Evolutionary conservation across 2,888 invertebrate species (phyloP).

Genomic region (Ectropis crepuscularia): DNA sequence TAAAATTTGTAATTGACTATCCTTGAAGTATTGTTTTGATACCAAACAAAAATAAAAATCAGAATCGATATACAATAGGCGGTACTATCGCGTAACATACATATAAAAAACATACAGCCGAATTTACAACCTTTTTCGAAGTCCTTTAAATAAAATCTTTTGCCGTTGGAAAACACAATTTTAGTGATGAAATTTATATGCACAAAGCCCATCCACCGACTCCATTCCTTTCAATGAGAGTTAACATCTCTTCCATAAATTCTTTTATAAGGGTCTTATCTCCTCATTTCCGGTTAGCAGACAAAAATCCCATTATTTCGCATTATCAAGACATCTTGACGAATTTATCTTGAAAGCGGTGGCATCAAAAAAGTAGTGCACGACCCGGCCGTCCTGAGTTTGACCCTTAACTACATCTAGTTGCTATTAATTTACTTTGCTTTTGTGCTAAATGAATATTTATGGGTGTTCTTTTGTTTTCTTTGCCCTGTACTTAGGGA

Average conservation of each 20-base stretch:
- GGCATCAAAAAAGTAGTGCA: constrained; percentile 44
- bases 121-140: too few species aligned
- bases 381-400: constrained; percentile 19
- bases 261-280: constrained; percentile 70
- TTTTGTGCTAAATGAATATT: constrained; percentile 24
- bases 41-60: too few species aligned
- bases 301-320: constrained; percentile 73
- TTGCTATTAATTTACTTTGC: constrained; percentile 18
- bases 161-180: neutral
- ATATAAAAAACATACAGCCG: too few species aligned
- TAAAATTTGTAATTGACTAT: constrained; percentile 13
- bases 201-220: constrained; percentile 46
- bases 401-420: constrained; percentile 21
- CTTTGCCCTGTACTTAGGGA: constrained; percentile 1
- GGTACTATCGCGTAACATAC: too few species aligned
- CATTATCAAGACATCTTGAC: constrained; percentile 72
- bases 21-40: too few species aligned
- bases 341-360: constrained; percentile 56
- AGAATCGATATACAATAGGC: too few species aligned
- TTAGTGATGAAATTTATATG: neutral
- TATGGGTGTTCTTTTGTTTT: constrained; percentile 22
- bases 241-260: constrained; percentile 70
- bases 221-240: constrained; percentile 72
- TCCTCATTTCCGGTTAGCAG: constrained; percentile 64
- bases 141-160: too few species aligned